Base-by-base conservation (phyloP, 2,888 invertebrate genomes). In the Pristionchus mayeri region DNA sequence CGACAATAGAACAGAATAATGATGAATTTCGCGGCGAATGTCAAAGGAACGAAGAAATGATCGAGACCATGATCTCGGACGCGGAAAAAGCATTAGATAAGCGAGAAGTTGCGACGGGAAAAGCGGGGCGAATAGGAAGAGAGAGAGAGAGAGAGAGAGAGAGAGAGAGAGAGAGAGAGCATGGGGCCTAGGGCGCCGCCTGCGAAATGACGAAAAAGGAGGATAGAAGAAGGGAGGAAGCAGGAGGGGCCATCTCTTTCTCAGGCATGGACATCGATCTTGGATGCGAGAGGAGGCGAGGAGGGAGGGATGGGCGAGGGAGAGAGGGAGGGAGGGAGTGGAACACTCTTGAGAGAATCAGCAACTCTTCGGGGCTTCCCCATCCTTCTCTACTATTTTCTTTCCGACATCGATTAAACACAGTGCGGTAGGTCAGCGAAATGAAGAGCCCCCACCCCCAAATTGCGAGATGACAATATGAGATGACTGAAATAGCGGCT, bases 231-330 rank as follows among this genome's bases (percentile, higher is more conserved):
- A 34, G 34, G 30, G 63, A 24, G 27, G 76, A 52, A 40, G 63
- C 30, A 30, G 11, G 60, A 27, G 60, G 60, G 30, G 30, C 71
- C 71, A 40, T 71, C 71, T n/a, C n/a, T 71, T 71, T 71, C 71
- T 71, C 71, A 71, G 40, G 40, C 16, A 37, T 52, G 11, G 71
- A 71, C 71, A 71, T 71, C 71, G 71, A 71, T 71, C 71, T 71
- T 71, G 71, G 71, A 44, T 24, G 71, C 4, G 40, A 16, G 67
- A 0, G 30, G 54, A 54, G 21, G 52, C 18, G n/a, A n/a, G n/a
- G n/a, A n/a, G 7, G 13, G 44, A 44, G 13, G 13, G 44, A 44
- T 44, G 44, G 44, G 44, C 44, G 44, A 44, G 44, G 34, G 63
- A 18, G 21, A 34, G 63, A 63, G 27, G 34, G 18, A 34, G 30